Percentiles rank a stretch among this genome's conserved stretches.
Evolutionary conservation across 2,113 vertebrate species (phyloP).

Genomic region (Scytalopus superciliaris): DNA sequence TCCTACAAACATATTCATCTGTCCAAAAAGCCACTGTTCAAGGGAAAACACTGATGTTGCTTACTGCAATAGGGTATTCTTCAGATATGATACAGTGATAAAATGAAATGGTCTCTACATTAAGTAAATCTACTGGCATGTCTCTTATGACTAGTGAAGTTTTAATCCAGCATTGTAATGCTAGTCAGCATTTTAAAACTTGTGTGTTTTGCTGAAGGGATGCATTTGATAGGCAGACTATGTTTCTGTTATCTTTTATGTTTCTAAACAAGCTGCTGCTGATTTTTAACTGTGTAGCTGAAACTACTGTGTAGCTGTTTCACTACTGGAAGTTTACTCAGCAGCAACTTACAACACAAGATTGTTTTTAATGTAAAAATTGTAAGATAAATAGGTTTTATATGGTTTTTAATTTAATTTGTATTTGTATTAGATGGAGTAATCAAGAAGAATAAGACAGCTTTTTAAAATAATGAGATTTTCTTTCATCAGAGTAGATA

Average conservation of each 20-base stretch:
- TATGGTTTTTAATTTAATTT: constrained; percentile 48
- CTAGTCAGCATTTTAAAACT: background rate
- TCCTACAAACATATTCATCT: background rate
- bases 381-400: constrained; percentile 57
- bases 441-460: constrained; percentile 51
- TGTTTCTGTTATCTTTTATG: background rate
- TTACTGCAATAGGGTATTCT: background rate
- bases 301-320: background rate
- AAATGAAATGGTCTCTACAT: background rate
- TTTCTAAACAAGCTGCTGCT: background rate
- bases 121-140: background rate
- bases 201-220: background rate
- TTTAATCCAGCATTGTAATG: background rate
- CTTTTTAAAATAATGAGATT: constrained; percentile 64
- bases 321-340: constrained; percentile 37
- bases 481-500: constrained; percentile 51
- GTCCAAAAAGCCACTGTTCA: background rate
- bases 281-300: constrained; percentile 18
- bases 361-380: constrained; percentile 31
- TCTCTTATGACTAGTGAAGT: background rate
- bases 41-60: background rate
- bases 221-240: background rate
- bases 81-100: background rate
- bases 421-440: constrained; percentile 48
- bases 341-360: constrained; percentile 3